Evolutionary conservation across 2,888 invertebrate genomes (phyloP).

Genomic region (Eledona agricola): DNA sequence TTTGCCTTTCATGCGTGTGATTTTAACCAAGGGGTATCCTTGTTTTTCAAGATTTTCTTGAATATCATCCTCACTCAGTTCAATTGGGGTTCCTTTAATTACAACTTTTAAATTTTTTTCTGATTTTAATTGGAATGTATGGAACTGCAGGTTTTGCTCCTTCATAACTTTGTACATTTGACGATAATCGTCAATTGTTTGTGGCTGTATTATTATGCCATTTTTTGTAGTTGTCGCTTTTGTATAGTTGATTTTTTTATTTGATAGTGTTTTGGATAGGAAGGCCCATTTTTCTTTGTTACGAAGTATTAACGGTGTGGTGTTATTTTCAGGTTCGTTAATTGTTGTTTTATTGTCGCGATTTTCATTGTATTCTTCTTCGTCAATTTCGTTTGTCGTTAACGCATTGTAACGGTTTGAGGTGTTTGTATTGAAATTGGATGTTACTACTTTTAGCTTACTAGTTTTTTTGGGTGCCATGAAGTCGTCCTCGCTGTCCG

Average conservation of each 20-base stretch:
- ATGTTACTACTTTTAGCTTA: no score
- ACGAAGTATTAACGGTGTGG: background rate
- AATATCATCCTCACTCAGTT: constrained; percentile 51
- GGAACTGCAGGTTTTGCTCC: constrained; percentile 52
- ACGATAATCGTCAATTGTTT: background rate
- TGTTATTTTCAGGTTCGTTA: no score
- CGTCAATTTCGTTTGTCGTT: no score
- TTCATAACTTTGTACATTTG: constrained; percentile 2
- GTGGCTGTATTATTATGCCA: constrained; percentile 5
- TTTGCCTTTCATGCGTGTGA: constrained; percentile 58
- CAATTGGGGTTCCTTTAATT: constrained; percentile 56
- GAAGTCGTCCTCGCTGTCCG: no score
- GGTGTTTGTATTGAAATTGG: no score
- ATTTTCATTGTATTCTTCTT: no score
- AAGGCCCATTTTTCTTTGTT: constrained; percentile 5
- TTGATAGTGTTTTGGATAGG: constrained; percentile 2
- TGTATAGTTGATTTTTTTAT: constrained; percentile 3
- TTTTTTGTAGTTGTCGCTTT: constrained; percentile 1
- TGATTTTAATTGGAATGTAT: constrained; percentile 58
- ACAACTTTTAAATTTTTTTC: constrained; percentile 59
- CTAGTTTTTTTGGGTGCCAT: no score
- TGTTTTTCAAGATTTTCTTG: constrained; percentile 52
- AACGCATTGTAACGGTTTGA: no score
- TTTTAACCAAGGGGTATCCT: constrained; percentile 56
- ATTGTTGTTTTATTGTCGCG: no score